Percentiles rank a stretch among this genome's conserved stretches.
Evolutionary conservation across 2,888 invertebrate species (phyloP).

Genomic region (Thelaira solivaga): DNA sequence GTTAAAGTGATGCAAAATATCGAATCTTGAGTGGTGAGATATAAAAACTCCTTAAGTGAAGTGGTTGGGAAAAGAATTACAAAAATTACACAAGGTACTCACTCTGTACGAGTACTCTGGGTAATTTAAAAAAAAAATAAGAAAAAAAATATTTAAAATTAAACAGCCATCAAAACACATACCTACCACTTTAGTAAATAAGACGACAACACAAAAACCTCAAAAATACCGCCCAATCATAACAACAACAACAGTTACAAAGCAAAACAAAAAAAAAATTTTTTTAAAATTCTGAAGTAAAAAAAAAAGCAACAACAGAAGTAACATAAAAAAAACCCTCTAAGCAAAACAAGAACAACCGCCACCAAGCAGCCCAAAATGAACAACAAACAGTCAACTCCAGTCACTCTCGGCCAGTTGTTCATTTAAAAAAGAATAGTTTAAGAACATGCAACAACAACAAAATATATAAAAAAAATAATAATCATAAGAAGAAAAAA

Average conservation of each 20-base stretch:
- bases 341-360: constrained; percentile 36
- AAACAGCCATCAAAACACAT: background rate
- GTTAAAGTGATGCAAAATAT: no score
- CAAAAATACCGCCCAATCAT: constrained; percentile 58
- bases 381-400: constrained; percentile 28
- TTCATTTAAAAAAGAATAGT: constrained; percentile 12
- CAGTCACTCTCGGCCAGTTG: constrained; percentile 35
- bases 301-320: constrained; percentile 15
- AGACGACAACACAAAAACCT: constrained; percentile 39
- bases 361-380: constrained; percentile 41
- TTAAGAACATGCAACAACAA: constrained; percentile 15
- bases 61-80: constrained; percentile 13
- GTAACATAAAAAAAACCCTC: constrained; percentile 33
- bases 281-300: background rate
- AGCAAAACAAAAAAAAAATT: constrained; percentile 9
- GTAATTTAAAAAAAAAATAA: background rate
- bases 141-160: background rate
- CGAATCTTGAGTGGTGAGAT: no score
- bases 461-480: background rate
- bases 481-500: constrained; percentile 23
- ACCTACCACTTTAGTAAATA: background rate
- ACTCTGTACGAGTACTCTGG: no score
- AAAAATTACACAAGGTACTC: background rate
- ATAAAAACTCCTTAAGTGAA: background rate
- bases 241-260: constrained; percentile 26